Percentiles rank a stretch among this genome's conserved stretches.
phyloP scores from a whole-genome alignment of 2,797 vertebrate genomes.

The Cephalopachus bancanus region DNA sequence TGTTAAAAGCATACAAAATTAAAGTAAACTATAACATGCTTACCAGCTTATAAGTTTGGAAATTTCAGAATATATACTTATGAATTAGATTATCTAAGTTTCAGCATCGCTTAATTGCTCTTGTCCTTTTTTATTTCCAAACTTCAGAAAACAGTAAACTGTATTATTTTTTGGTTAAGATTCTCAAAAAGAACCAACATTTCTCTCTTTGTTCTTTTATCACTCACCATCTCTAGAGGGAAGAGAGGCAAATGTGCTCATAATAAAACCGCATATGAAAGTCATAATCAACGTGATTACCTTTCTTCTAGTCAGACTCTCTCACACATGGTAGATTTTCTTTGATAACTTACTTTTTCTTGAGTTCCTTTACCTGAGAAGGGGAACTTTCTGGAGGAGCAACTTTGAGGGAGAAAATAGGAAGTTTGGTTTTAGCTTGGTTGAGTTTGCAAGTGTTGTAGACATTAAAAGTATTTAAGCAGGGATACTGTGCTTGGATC shows the following conservation, averaged over 20 bases:
- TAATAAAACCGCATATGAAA: neutral
- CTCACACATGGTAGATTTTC: neutral
- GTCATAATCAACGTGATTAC: neutral
- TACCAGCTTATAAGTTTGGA: neutral
- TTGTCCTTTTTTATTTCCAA: neutral
- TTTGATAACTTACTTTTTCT: neutral
- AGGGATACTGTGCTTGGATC: no score
- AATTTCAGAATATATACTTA: neutral
- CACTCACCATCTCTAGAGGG: neutral
- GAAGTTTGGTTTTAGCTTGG: no score
- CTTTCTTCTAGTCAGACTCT: neutral
- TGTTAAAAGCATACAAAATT: neutral
- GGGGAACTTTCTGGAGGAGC: no score
- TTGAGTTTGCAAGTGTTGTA: no score
- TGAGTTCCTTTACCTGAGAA: no score
- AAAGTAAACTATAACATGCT: neutral
- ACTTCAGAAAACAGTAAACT: neutral
- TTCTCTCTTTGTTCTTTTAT: neutral
- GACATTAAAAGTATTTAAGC: no score
- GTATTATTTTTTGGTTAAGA: neutral
- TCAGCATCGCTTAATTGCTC: neutral
- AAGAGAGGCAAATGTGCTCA: neutral
- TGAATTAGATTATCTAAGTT: neutral
- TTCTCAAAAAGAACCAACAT: neutral
- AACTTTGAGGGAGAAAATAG: no score